These are phyloP conservation scores for Beris chalybata DNA, from an alignment of 2,888 invertebrate genomes.

Conservation along the genomic window DNA sequence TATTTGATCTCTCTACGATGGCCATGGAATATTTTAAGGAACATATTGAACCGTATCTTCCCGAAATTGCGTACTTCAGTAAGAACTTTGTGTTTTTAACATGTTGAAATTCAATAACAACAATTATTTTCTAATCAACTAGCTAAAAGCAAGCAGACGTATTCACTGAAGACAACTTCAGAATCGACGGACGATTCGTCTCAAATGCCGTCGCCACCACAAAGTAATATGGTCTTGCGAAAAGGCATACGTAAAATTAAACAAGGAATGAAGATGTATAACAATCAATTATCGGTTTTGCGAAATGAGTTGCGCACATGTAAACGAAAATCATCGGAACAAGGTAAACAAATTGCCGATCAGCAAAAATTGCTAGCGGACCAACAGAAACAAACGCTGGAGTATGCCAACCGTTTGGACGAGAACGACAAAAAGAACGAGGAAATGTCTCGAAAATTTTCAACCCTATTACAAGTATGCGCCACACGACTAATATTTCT, in stretches of 20 bases:
- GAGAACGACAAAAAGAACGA: slow-evolving; percentile 91
- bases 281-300: slow-evolving; percentile 76
- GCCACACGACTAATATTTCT: not conserved
- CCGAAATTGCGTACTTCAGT: slow-evolving; percentile 85
- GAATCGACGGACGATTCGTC: slow-evolving; percentile 52
- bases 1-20: slow-evolving; percentile 94
- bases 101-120: slow-evolving; percentile 52
- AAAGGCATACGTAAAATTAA: slow-evolving; percentile 86
- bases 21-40: slow-evolving; percentile 98
- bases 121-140: slow-evolving; percentile 40
- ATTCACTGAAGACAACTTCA: slow-evolving; percentile 47
- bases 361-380: slow-evolving; percentile 73
- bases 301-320: slow-evolving; percentile 78
- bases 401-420: slow-evolving; percentile 82
- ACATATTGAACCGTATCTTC: slow-evolving; percentile 85
- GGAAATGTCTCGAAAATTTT: slow-evolving; percentile 85
- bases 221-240: slow-evolving; percentile 82
- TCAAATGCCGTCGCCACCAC: slow-evolving; percentile 68
- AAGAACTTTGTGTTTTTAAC: slow-evolving; percentile 74
- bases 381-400: slow-evolving; percentile 74
- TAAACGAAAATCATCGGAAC: slow-evolving; percentile 80
- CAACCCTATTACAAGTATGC: slow-evolving; percentile 76
- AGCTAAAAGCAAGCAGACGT: slow-evolving; percentile 46
- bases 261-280: slow-evolving; percentile 87
- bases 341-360: slow-evolving; percentile 81